Evolutionary conservation across 2,797 vertebrate genomes (phyloP).

Genomic region (Eleutherodactylus coqui): DNA sequence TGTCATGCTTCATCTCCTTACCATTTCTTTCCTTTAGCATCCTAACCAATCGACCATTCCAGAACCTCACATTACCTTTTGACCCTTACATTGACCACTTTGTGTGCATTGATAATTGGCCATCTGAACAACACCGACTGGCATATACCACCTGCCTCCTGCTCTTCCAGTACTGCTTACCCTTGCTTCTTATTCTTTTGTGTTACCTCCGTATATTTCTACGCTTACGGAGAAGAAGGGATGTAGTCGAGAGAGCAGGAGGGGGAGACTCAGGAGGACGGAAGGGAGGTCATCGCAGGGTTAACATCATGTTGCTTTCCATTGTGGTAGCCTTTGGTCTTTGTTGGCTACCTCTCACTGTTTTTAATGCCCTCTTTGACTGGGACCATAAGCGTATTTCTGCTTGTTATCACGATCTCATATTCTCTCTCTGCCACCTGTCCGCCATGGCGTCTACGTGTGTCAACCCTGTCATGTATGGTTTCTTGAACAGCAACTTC

Average conservation of each 20-base stretch:
- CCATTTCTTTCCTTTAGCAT: slow-evolving; percentile 80
- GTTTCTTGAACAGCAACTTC: slow-evolving; percentile 88
- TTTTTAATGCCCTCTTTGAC: slow-evolving; percentile 86
- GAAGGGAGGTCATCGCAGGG: slow-evolving; percentile 75
- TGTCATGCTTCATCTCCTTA: slow-evolving; percentile 80
- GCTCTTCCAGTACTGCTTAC: slow-evolving; percentile 83
- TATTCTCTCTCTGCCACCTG: slow-evolving; percentile 87
- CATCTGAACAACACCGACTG: slow-evolving; percentile 72
- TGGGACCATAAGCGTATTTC: slow-evolving; percentile 82
- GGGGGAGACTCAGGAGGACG: slow-evolving; percentile 66
- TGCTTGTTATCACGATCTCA: slow-evolving; percentile 77
- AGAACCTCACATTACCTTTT: slow-evolving; percentile 77
- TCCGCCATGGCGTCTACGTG: slow-evolving; percentile 84
- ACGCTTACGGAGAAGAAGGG: slow-evolving; percentile 79
- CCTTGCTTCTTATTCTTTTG: slow-evolving; percentile 76
- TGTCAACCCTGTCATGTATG: slow-evolving; percentile 86
- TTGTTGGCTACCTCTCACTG: slow-evolving; percentile 83
- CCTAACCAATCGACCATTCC: slow-evolving; percentile 75
- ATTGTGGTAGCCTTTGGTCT: slow-evolving; percentile 81
- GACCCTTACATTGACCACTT: slow-evolving; percentile 72
- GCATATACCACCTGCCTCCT: slow-evolving; percentile 84
- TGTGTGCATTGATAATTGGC: slow-evolving; percentile 83
- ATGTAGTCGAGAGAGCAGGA: slow-evolving; percentile 80
- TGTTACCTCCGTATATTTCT: slow-evolving; percentile 85
- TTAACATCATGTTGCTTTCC: slow-evolving; percentile 81